A percentile compares a stretch with the other conserved stretches of the same genome.
These are phyloP conservation scores for Silurus meridionalis DNA, from an alignment of 2,113 vertebrate species.

Conservation along the genomic window DNA sequence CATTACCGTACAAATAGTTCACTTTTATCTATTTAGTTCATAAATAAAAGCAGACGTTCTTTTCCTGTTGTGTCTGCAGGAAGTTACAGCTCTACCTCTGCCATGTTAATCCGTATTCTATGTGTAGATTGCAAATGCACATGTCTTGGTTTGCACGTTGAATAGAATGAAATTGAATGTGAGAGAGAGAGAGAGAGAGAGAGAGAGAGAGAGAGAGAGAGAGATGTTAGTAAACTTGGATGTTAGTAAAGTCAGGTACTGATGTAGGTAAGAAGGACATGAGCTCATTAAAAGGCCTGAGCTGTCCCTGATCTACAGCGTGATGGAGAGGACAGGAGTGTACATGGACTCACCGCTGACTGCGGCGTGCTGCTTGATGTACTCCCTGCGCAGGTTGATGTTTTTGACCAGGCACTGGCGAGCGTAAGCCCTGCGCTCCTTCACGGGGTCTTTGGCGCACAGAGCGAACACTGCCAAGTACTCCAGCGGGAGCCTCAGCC, in stretches of 20 bases:
- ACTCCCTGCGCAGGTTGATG: conserved; percentile 93
- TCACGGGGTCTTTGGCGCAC: conserved; percentile 97
- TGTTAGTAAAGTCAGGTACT: too few relatives aligned
- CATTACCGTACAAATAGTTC: too few relatives aligned
- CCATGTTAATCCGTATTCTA: too few relatives aligned
- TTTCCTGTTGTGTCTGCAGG: too few relatives aligned
- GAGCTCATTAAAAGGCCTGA: background rate
- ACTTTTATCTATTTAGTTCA: too few relatives aligned
- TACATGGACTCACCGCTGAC: conserved; percentile 84
- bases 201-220: too few relatives aligned
- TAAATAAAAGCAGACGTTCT: too few relatives aligned
- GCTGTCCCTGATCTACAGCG: background rate
- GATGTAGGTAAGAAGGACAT: background rate
- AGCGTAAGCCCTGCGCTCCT: conserved; percentile 94
- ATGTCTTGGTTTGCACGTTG: background rate
- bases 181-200: background rate
- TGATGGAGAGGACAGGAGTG: background rate
- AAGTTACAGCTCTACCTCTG: too few relatives aligned
- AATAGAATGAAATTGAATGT: background rate
- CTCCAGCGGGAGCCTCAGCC: conserved; percentile 91
- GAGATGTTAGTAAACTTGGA: too few relatives aligned
- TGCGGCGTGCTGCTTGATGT: conserved; percentile 96
- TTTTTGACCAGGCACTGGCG: conserved; percentile 98
- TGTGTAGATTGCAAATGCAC: too few relatives aligned
- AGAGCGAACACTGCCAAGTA: conserved; percentile 97